A percentile compares a stretch with the other conserved stretches of the same genome.
These are phyloP conservation scores for Teinopalpus imperialis DNA, from an alignment of 2,888 invertebrate genomes.

Conservation along the genomic window DNA sequence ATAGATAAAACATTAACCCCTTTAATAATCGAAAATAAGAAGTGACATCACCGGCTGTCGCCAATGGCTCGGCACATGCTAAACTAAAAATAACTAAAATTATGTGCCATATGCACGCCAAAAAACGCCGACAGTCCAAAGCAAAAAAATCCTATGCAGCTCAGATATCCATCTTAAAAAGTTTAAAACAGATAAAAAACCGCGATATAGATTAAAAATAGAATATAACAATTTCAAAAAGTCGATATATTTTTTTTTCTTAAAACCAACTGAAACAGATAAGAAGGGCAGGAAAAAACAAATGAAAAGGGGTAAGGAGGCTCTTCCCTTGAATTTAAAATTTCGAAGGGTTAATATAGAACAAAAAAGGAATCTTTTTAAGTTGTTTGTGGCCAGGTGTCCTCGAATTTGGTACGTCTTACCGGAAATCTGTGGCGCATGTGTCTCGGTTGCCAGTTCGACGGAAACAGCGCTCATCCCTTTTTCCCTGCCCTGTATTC, in stretches of 20 bases:
- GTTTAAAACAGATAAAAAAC: conserved; percentile 42
- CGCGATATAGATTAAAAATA: conserved; percentile 52
- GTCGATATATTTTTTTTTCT: conserved; percentile 28
- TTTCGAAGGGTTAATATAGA: conserved; percentile 60
- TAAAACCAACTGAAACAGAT: conserved; percentile 50
- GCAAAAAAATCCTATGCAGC: conserved; percentile 47
- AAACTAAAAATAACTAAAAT: conserved; percentile 69
- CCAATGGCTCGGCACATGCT: conserved; percentile 71
- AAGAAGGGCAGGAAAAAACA: conserved; percentile 49
- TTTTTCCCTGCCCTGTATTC: conserved; percentile 41
- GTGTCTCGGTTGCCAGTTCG: conserved; percentile 68
- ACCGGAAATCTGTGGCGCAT: conserved; percentile 78
- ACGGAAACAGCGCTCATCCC: conserved; percentile 74
- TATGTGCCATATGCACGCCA: conserved; percentile 69
- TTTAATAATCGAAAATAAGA: conserved; percentile 61
- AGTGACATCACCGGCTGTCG: conserved; percentile 77
- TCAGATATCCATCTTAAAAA: conserved; percentile 50
- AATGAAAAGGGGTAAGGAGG: conserved; percentile 60
- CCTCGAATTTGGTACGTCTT: conserved; percentile 59
- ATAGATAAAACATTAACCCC: conserved; percentile 61
- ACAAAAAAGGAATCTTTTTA: conserved; percentile 61
- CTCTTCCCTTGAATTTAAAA: conserved; percentile 57
- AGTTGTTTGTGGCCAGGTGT: conserved; percentile 72
- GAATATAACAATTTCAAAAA: conserved; percentile 40
- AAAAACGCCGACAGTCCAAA: conserved; percentile 52